Conservation (phyloP, 2,113 vertebrate genomes). For the Pteropus alecto region DNA sequence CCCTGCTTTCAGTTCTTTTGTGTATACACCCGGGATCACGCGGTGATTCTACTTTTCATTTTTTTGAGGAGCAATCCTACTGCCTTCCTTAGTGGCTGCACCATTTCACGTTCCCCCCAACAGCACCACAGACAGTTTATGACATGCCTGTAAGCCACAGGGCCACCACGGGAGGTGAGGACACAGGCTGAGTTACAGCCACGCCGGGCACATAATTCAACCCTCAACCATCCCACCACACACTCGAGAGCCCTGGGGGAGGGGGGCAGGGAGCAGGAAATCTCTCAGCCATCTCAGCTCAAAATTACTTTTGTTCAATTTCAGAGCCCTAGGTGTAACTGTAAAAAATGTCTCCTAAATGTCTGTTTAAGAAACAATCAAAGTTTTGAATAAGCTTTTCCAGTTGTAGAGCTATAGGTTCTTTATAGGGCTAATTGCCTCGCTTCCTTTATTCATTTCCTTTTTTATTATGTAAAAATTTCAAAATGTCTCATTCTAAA, state of each 20-base stretch:
- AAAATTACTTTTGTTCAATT: slow-evolving; percentile 1
- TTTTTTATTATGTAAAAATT: background rate
- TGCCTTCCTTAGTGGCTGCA: background rate
- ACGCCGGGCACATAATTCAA: background rate
- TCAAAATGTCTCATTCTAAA: background rate
- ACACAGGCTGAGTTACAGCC: background rate
- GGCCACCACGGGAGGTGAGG: background rate
- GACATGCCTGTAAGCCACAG: background rate
- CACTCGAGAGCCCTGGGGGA: fast-evolving
- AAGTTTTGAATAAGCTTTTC: background rate
- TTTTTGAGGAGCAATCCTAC: background rate
- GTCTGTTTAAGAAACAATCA: background rate
- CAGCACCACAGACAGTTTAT: background rate
- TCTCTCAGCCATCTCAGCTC: background rate
- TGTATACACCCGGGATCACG: background rate
- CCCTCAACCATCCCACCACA: background rate
- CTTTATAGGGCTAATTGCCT: background rate
- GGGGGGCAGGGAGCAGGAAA: background rate
- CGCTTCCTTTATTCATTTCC: background rate
- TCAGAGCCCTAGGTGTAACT: slow-evolving; percentile 33
- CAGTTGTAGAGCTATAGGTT: background rate
- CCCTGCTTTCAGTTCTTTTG: background rate
- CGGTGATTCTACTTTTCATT: background rate
- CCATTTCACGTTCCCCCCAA: background rate
- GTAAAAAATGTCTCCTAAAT: background rate